phyloP scores from a whole-genome alignment of 2,113 vertebrate genomes.

The Poeciliopsis retropinna region DNA sequence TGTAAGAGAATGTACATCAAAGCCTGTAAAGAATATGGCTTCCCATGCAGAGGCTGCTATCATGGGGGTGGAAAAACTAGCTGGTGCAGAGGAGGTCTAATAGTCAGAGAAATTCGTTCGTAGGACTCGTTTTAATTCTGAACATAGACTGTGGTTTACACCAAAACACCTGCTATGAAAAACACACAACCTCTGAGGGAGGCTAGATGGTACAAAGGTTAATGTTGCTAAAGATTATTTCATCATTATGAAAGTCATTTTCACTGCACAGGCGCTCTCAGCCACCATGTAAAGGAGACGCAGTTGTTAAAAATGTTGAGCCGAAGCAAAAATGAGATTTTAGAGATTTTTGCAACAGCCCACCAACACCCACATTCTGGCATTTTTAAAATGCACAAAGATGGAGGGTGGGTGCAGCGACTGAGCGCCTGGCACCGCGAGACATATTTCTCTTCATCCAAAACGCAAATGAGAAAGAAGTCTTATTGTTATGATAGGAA shows the following conservation, averaged over 20 bases:
- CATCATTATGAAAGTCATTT: not conserved
- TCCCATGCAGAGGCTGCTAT: constrained; percentile 5
- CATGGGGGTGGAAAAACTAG: constrained; percentile 11
- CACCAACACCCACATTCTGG: constrained; percentile 41
- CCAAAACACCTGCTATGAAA: not conserved
- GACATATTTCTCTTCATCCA: constrained; percentile 22
- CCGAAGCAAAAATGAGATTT: not conserved
- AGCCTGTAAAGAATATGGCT: constrained; percentile 12
- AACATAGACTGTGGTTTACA: constrained; percentile 5
- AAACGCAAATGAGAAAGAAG: constrained; percentile 51
- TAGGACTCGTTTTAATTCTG: constrained; percentile 31
- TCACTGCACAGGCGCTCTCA: not conserved
- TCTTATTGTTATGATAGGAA: constrained; percentile 33
- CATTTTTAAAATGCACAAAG: constrained; percentile 45
- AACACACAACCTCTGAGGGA: not conserved
- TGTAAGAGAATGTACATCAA: constrained; percentile 28
- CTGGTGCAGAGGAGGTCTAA: constrained; percentile 1
- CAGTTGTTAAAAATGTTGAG: not conserved
- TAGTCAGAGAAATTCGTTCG: constrained; percentile 18
- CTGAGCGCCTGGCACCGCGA: constrained; percentile 44
- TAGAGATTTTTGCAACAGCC: constrained; percentile 11
- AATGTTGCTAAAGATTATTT: not conserved
- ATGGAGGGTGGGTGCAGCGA: constrained; percentile 47
- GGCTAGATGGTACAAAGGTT: not conserved
- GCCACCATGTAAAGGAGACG: not conserved